phyloP scores from a whole-genome alignment of 2,888 invertebrate species.

The Drosophila mimetica region DNA sequence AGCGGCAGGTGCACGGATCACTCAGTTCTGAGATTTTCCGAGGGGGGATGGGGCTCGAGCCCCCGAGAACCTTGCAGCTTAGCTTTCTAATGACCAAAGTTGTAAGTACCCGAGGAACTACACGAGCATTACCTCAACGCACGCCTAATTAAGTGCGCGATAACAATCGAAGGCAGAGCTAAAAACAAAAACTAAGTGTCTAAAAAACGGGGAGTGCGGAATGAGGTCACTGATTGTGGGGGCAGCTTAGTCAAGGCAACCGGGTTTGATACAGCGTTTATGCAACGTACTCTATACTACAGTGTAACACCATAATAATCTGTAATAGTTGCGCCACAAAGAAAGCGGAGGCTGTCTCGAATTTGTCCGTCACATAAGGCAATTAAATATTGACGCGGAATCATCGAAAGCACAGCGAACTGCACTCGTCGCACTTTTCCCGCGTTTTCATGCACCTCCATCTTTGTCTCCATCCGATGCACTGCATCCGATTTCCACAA shows the following conservation, averaged over 20 bases:
- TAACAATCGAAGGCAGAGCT: constrained; percentile 48
- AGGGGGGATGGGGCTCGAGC: background rate
- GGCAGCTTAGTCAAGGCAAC: constrained; percentile 26
- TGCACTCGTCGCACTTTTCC: constrained; percentile 67
- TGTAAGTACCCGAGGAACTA: constrained; percentile 41
- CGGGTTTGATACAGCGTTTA: constrained; percentile 23
- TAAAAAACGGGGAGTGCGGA: constrained; percentile 26
- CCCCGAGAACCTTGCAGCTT: constrained; percentile 44
- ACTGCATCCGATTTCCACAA: constrained; percentile 43
- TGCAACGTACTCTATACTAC: constrained; percentile 44
- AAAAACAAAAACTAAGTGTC: background rate
- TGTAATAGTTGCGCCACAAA: constrained; percentile 50
- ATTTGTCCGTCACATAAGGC: constrained; percentile 62
- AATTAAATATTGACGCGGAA: constrained; percentile 59
- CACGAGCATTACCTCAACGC: constrained; percentile 58
- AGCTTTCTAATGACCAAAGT: constrained; percentile 73
- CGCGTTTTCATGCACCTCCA: constrained; percentile 59
- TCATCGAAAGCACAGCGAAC: constrained; percentile 68
- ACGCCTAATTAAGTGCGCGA: constrained; percentile 74
- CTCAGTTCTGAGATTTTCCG: constrained; percentile 24
- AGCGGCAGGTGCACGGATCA: constrained; percentile 59
- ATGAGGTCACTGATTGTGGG: constrained; percentile 65
- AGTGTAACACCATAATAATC: constrained; percentile 15
- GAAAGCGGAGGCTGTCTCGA: constrained; percentile 57
- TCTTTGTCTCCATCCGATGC: constrained; percentile 24